Evolutionary conservation across 2,113 vertebrate species (phyloP), one percentile per base, ranked within the genome.

Genomic region (Haemorhous mexicanus): DNA sequence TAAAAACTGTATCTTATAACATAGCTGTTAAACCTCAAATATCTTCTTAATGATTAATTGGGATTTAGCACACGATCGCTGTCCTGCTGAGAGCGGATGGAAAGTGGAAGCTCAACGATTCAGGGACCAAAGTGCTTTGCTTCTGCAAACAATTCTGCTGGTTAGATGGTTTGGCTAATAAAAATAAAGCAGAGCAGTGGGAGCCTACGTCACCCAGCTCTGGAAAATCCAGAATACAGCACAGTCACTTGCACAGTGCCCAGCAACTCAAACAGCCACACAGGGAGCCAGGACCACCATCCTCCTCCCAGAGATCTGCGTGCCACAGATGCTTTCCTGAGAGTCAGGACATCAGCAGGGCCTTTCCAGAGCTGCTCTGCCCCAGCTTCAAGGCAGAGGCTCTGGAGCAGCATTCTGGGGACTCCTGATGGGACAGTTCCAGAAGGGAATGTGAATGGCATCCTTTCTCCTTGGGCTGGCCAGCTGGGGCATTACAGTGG

Each of bases 11-110:
- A 96, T 95, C 94, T 95, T 95, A 90, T 93, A 95, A 96, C 94
- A 94, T 82, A 96, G 93, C 95, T 97, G 96, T 94, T 96, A 97
- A 97, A 97, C 96, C 96, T 96, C 96, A 97, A 97, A 94, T 95
- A 97, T 95, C 96, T 96, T 67, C 93, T 87, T 93, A 94, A 94
- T 92, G 90, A 96, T 96, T 97, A 97, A 97, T 96, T 94, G 88
- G 88, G 92, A 91, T 96, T 96, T 96, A 96, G 90, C 85, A 89
- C 86, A 94, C 46, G 83, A 90, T 93, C 4, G 7, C 56, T 44
- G 85, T 84, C 96, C 92, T 93, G 41, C 91, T 24, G 93, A 64
- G 89, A 92, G 56, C 3, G 11, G 61, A 59, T 67, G 61, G 76
- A 88, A 93, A 76, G 22, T 13, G 76, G 94, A 91, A 96, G 92